These are phyloP conservation scores for Myzus persicae DNA, from an alignment of 1,140 invertebrate genomes.

Conservation along the genomic window DNA sequence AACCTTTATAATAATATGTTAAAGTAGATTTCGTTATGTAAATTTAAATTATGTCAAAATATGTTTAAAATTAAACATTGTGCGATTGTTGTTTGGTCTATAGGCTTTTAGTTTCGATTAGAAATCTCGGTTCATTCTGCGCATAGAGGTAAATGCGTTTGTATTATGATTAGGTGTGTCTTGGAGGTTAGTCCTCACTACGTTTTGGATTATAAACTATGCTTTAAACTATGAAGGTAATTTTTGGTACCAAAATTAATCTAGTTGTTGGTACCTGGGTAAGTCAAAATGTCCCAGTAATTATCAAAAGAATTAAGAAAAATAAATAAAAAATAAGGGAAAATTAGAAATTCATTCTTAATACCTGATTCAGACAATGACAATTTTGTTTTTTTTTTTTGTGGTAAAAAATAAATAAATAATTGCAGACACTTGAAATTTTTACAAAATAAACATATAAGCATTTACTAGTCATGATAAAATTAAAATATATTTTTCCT, in stretches of 20 bases:
- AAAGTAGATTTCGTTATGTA: not conserved
- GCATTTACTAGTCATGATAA: too few species aligned
- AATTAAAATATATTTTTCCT: too few species aligned
- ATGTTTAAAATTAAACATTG: not conserved
- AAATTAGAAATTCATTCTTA: too few species aligned
- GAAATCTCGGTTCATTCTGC: not conserved
- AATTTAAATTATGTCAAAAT: not conserved
- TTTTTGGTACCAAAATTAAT: not conserved
- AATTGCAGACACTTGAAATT: not conserved
- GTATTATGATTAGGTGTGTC: not conserved
- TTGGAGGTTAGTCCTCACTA: not conserved
- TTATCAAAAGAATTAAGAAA: not conserved
- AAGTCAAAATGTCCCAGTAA: not conserved
- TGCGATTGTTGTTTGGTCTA: not conserved
- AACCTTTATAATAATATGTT: not conserved
- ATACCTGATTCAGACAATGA: too few species aligned
- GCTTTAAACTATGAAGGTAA: not conserved
- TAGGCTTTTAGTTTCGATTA: not conserved
- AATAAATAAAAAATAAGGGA: not conserved
- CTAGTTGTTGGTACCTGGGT: not conserved
- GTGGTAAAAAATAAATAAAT: not conserved
- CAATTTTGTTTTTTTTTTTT: too few species aligned
- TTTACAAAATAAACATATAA: too few species aligned
- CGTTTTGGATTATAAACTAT: not conserved
- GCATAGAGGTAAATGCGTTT: not conserved